These are phyloP conservation scores for Drosophila sordidula DNA, from an alignment of 2,888 invertebrate species.

Conservation along the genomic window DNA sequence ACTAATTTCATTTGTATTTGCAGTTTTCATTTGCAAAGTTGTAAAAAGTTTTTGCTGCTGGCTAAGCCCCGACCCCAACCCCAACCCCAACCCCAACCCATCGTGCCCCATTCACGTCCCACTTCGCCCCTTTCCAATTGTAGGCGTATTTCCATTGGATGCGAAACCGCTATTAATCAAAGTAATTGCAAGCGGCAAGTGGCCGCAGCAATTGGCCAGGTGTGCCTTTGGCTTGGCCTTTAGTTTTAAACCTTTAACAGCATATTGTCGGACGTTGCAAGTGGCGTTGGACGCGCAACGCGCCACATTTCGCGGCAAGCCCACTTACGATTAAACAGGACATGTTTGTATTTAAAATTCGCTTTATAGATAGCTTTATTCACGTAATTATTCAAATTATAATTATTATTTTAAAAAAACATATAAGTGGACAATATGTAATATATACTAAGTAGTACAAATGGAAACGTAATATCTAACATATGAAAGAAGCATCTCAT, in stretches of 20 bases:
- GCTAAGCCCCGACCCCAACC: neutral
- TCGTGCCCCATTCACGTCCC: neutral
- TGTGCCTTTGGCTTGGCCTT: constrained; percentile 22
- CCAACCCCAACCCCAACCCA: neutral
- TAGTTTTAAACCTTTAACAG: constrained; percentile 30
- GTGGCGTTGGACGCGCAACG: neutral
- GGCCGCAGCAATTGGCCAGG: constrained; percentile 38
- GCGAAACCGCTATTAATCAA: constrained; percentile 80
- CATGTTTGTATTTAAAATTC: neutral
- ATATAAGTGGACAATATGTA: no score
- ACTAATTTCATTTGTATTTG: constrained; percentile 77
- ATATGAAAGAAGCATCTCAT: no score
- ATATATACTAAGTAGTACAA: no score
- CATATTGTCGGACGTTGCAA: constrained; percentile 3
- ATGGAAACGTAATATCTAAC: no score
- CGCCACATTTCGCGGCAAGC: neutral
- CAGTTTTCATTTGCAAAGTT: constrained; percentile 68
- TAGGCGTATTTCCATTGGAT: constrained; percentile 45
- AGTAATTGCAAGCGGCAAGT: constrained; percentile 73
- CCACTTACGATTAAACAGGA: neutral
- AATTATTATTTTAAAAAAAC: no score
- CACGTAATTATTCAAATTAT: no score
- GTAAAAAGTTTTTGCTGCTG: constrained; percentile 48
- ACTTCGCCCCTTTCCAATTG: neutral
- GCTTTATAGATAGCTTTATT: no score